These are phyloP conservation scores for Macrotis lagotis DNA, from an alignment of 2,113 vertebrate genomes.

Conservation along the genomic window DNA sequence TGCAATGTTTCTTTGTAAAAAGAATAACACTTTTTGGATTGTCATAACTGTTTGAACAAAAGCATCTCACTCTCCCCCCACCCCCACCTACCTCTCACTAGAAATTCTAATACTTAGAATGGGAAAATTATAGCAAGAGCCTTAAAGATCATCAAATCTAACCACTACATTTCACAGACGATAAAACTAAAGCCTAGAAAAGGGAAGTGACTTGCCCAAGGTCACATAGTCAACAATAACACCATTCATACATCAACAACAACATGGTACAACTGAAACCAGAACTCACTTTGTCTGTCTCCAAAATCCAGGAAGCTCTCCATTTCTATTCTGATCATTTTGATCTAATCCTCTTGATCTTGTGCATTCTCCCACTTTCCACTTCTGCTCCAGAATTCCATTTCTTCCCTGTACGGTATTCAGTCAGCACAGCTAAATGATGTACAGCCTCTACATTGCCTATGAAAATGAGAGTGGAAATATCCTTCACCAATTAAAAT, in stretches of 20 bases:
- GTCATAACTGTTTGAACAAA: background rate
- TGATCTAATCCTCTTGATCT: background rate
- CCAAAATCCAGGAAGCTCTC: background rate
- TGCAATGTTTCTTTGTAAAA: too few relatives aligned
- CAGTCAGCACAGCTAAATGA: background rate
- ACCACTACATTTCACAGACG: too few relatives aligned
- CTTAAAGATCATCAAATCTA: too few relatives aligned
- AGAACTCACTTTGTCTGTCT: background rate
- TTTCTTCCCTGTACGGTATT: background rate
- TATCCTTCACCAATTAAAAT: background rate
- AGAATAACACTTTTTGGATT: background rate
- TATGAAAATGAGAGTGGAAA: background rate
- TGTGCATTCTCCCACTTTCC: background rate
- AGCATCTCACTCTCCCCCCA: background rate
- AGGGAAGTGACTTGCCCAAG: too few relatives aligned
- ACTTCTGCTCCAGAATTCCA: background rate
- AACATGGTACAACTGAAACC: too few relatives aligned
- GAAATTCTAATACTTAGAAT: too few relatives aligned
- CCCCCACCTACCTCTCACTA: too few relatives aligned
- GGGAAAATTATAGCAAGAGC: too few relatives aligned
- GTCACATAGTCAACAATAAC: too few relatives aligned
- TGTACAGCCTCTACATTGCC: background rate
- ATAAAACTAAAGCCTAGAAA: too few relatives aligned
- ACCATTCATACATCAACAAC: too few relatives aligned
- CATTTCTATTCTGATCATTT: background rate